Percentiles rank a stretch among this genome's conserved stretches.
These are phyloP conservation scores for Ochotona princeps DNA, from an alignment of 2,113 vertebrate genomes.

Conservation along the genomic window DNA sequence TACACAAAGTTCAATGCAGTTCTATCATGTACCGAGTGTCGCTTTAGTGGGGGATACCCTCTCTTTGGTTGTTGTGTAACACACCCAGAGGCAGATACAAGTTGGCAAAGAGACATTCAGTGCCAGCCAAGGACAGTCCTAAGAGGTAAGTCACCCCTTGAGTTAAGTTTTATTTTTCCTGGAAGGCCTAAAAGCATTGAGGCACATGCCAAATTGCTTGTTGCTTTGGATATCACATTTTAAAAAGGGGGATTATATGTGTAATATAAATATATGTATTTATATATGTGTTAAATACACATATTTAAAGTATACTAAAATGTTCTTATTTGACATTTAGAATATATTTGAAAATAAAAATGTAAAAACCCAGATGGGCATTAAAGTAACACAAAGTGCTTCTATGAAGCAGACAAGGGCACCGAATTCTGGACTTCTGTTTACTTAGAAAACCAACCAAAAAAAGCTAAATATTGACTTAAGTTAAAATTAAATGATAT, in stretches of 20 bases:
- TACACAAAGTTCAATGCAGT: constrained; percentile 62
- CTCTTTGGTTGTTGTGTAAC: constrained; percentile 49
- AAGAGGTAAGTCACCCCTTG: constrained; percentile 45
- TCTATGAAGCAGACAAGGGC: background rate
- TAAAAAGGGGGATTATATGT: constrained; percentile 30
- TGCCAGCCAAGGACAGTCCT: background rate
- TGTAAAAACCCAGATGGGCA: background rate
- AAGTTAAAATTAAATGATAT: background rate
- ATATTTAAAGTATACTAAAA: constrained; percentile 70
- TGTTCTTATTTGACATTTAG: constrained; percentile 49
- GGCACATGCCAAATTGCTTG: constrained; percentile 20
- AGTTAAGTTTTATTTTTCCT: background rate
- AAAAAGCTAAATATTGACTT: background rate
- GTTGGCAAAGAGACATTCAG: constrained; percentile 51
- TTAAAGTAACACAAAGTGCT: background rate
- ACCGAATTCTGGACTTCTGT: background rate
- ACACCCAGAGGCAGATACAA: constrained; percentile 15
- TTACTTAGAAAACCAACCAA: background rate
- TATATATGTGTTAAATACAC: background rate
- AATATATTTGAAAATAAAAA: constrained; percentile 12
- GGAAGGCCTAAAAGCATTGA: background rate
- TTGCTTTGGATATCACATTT: constrained; percentile 42
- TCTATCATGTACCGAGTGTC: constrained; percentile 4
- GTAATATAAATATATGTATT: too few relatives aligned
- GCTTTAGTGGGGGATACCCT: constrained; percentile 66